phyloP scores from a whole-genome alignment of 2,888 invertebrate species.

The Pterobdella sp. region DNA sequence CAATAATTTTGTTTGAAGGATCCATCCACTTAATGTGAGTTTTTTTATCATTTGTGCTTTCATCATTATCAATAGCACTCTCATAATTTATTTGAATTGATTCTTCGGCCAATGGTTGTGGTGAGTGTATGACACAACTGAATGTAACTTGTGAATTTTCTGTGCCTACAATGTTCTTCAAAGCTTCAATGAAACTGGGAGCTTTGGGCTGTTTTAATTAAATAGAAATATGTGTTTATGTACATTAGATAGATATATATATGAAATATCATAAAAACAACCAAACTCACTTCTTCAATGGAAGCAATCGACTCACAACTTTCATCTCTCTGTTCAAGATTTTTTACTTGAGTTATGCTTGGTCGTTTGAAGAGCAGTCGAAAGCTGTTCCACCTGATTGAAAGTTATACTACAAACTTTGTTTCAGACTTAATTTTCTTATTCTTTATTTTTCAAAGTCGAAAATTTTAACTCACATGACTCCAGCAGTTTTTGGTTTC shows the following conservation, averaged over 20 bases:
- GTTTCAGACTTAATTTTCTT: no score
- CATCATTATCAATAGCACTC: neutral
- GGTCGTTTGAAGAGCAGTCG: neutral
- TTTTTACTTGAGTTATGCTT: no score
- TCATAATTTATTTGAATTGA: neutral
- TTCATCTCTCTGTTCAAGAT: no score
- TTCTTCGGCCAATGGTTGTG: neutral
- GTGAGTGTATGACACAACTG: neutral
- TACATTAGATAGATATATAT: neutral
- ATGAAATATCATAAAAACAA: no score
- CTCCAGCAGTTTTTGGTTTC: neutral
- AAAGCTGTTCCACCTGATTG: slow-evolving; percentile 8
- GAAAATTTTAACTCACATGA: slow-evolving; percentile 9
- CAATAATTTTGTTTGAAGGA: neutral
- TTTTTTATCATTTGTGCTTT: neutral
- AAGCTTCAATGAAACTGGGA: neutral
- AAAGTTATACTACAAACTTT: no score
- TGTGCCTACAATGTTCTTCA: neutral
- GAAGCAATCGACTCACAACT: no score
- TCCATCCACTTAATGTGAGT: neutral
- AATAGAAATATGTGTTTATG: neutral
- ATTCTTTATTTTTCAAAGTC: no score
- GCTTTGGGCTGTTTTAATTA: neutral
- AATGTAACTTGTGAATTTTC: neutral
- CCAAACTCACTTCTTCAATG: no score